Evolutionary conservation across 2,797 vertebrate genomes (phyloP), one percentile per base, ranked within the genome.

Genomic region (Centroberyx gerrardi): DNA sequence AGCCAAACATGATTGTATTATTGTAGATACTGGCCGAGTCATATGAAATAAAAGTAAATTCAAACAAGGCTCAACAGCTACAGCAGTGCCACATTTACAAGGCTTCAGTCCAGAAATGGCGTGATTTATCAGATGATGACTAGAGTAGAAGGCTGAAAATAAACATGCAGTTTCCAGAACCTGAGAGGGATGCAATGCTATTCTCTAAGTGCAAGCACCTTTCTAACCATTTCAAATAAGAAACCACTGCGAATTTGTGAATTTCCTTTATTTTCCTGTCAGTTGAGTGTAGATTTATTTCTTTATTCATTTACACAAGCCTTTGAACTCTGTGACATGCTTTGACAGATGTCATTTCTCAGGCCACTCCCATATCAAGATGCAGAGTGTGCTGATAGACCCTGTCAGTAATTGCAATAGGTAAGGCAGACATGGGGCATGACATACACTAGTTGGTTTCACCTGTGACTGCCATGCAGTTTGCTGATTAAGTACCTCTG

Each of bases 381-480:
- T 48, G 40, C 49, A 51, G 28, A 3, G n/a, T 13, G 36, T 31
- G 36, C 56, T 46, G 65, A 55, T 4, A 49, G 13, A 27, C 22
- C 18, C 49, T 54, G 49, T 66, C 63, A 28, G 52, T 9, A 29
- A 27, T 8, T 29, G 22, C 40, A 44, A 46, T 14, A 18, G 52
- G 36, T 31, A 53, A 55, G 28, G 27, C 36, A 63, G 60, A 13
- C 53, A 17, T 10, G 66, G 51, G 49, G 55, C 15, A 40, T 64
- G 54, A 27, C 62, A n/a, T 18, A 17, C 13, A 64, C 46, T 56
- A 46, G 40, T 8, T 40, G 63, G 29, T 54, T 40, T 52, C 33
- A 38, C 51, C 18, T 40, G 49, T 8, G 14, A 54, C 77, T 68
- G 63, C 28, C 56, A 31, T 31, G 61, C 44, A 46, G 60, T 61